A percentile compares a stretch with the other conserved stretches of the same genome.
These are phyloP conservation scores for Drosophila sulfurigaster DNA, from an alignment of 1,140 invertebrate genomes.

Conservation along the genomic window DNA sequence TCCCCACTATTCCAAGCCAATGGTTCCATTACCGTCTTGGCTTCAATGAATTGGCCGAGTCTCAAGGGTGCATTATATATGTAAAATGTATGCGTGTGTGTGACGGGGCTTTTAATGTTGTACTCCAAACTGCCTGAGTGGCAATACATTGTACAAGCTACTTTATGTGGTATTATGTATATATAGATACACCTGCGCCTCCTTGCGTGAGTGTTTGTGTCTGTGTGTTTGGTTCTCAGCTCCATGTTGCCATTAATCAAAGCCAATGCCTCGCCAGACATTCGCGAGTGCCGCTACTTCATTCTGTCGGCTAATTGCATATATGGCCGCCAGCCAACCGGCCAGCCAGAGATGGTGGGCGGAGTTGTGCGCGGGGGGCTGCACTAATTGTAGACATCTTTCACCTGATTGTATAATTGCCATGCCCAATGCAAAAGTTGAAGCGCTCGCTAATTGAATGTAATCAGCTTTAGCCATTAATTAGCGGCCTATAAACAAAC, in stretches of 20 bases:
- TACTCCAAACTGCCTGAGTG: conserved; percentile 43
- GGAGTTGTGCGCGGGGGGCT: conserved; percentile 1
- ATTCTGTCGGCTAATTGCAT: conserved; percentile 70
- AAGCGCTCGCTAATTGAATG: conserved; percentile 64
- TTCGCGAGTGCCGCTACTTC: conserved; percentile 62
- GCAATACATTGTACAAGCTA: conserved; percentile 26
- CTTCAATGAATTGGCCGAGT: conserved; percentile 50
- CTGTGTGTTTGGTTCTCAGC: conserved; percentile 5
- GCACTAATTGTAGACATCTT: conserved; percentile 70
- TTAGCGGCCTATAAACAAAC: conserved; percentile 33
- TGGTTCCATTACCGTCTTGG: neutral
- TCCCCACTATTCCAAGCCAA: neutral
- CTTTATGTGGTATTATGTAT: conserved; percentile 1
- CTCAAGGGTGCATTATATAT: conserved; percentile 74
- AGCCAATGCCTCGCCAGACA: conserved; percentile 62
- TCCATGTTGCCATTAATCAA: conserved; percentile 69
- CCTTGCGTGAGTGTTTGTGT: neutral
- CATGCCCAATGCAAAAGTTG: conserved; percentile 41
- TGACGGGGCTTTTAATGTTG: conserved; percentile 43
- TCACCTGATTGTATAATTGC: conserved; percentile 69
- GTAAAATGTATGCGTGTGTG: conserved; percentile 20
- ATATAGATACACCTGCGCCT: neutral
- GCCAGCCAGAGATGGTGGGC: conserved; percentile 1
- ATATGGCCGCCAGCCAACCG: conserved; percentile 29
- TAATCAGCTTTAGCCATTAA: conserved; percentile 58